Evolutionary conservation across 1,140 invertebrate genomes (phyloP).

Genomic region (Brachystomella parvula): DNA sequence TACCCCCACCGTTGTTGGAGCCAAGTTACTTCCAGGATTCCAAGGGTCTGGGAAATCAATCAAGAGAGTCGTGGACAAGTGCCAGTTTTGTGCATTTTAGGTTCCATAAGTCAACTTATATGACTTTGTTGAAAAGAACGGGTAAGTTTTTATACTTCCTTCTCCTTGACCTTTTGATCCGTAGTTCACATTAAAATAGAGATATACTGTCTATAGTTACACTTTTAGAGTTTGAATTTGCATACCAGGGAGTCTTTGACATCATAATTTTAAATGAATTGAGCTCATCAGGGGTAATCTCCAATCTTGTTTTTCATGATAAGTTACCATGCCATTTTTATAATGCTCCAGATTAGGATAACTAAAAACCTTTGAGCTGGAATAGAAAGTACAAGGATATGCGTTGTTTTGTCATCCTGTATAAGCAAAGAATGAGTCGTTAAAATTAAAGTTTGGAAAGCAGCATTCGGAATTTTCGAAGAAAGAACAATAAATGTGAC

Average conservation of each 20-base stretch:
- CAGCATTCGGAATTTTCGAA: background rate
- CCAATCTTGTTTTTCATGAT: background rate
- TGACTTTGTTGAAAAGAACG: conserved; percentile 35
- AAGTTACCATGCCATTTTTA: background rate
- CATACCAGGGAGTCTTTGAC: background rate
- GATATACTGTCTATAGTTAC: background rate
- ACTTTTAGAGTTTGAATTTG: background rate
- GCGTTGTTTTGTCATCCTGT: too few relatives aligned
- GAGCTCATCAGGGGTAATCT: background rate
- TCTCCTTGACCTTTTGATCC: background rate
- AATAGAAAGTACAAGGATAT: too few relatives aligned
- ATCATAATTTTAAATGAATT: background rate
- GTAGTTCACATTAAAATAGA: background rate
- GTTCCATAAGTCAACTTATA: conserved; percentile 32
- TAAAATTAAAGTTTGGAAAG: background rate
- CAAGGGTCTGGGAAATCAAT: background rate
- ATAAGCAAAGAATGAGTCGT: too few relatives aligned
- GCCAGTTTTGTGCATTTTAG: conserved; percentile 28
- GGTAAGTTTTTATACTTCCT: conserved; percentile 24
- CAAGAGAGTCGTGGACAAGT: background rate
- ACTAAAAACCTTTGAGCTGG: too few relatives aligned
- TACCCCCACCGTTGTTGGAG: background rate
- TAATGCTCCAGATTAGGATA: too few relatives aligned
- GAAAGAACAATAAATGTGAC: too few relatives aligned
- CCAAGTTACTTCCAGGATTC: background rate